Percentiles rank a stretch among this genome's conserved stretches.
phyloP scores from a whole-genome alignment of 2,797 vertebrate genomes.

The Cheirogaleus major region DNA sequence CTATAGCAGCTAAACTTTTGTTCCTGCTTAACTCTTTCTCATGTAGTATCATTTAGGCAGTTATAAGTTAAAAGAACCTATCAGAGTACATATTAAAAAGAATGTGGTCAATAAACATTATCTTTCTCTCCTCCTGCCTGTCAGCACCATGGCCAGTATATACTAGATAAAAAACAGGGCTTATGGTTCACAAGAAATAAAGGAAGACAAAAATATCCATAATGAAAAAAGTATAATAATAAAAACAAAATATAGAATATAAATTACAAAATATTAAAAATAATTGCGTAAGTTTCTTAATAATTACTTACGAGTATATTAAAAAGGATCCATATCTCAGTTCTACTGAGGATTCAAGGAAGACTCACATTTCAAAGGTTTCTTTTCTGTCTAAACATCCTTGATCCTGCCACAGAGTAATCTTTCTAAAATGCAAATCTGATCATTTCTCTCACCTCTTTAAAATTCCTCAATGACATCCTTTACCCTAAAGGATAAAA shows the following conservation, averaged over 20 bases:
- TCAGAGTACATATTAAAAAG: neutral
- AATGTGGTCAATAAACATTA: neutral
- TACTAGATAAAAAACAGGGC: neutral
- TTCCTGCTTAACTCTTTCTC: constrained; percentile 17
- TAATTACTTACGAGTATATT: neutral
- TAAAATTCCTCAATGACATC: neutral
- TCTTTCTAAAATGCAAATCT: constrained; percentile 43
- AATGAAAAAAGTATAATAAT: neutral
- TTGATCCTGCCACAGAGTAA: neutral
- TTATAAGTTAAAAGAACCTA: neutral
- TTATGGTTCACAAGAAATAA: neutral
- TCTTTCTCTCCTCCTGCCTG: neutral
- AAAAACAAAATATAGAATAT: neutral
- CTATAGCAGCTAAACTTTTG: neutral
- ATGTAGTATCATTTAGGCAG: neutral
- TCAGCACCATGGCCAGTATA: neutral
- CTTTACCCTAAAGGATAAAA: neutral
- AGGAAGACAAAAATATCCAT: neutral
- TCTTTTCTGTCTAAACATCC: neutral
- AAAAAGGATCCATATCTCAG: neutral
- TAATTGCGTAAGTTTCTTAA: neutral
- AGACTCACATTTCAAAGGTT: neutral
- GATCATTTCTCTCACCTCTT: neutral
- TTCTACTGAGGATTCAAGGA: neutral
- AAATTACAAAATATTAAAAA: constrained; percentile 25